A percentile compares a stretch with the other conserved stretches of the same genome.
phyloP scores from a whole-genome alignment of 2,797 vertebrate species.

The Synaphobranchus kaupii region DNA sequence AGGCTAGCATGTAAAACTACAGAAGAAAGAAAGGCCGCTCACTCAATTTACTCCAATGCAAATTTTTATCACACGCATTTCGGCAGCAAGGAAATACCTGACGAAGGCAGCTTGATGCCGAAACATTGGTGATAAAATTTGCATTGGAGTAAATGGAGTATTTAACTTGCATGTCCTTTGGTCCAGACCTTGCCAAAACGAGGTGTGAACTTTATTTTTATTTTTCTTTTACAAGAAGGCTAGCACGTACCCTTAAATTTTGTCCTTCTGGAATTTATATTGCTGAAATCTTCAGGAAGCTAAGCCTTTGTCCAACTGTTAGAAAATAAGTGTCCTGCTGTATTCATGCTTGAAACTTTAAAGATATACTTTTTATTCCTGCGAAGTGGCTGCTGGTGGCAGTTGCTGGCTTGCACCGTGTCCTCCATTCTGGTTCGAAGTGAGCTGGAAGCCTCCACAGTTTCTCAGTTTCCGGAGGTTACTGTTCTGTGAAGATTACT shows the following conservation, averaged over 20 bases:
- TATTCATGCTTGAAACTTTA: not conserved
- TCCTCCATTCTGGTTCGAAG: not conserved
- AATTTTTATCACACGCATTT: no score
- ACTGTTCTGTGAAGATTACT: not conserved
- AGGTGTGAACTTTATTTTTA: no score
- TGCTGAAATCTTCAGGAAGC: not conserved
- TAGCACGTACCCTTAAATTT: not conserved
- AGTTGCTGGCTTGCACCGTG: not conserved
- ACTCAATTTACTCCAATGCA: no score
- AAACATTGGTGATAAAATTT: no score
- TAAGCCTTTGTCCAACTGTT: not conserved
- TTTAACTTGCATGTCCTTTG: no score
- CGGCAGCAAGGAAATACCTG: no score
- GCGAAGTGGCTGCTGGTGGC: not conserved
- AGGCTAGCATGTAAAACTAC: no score
- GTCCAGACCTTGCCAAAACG: no score
- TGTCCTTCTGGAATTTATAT: not conserved
- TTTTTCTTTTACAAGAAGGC: not conserved
- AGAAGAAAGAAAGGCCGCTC: no score
- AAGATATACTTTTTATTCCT: not conserved
- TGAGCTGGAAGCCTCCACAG: not conserved
- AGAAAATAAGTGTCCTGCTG: not conserved
- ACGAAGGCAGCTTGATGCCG: no score
- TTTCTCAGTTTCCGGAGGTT: not conserved
- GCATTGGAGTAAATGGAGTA: no score